Evolutionary conservation across 2,113 vertebrate genomes (phyloP).

Genomic region (Zosterops japonicus): DNA sequence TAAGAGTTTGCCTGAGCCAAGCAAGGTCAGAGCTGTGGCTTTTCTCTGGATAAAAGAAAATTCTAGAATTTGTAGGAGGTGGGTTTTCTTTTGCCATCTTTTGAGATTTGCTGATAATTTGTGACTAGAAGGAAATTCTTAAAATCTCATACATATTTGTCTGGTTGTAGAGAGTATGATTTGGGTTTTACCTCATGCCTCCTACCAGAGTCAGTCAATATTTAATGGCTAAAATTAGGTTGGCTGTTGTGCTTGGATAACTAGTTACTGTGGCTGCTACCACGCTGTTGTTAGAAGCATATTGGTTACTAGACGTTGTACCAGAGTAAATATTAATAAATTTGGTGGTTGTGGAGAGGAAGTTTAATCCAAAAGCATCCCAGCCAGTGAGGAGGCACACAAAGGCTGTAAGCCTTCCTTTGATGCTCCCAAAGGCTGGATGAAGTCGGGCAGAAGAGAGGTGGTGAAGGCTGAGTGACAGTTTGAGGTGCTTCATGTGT

Average conservation of each 20-base stretch:
- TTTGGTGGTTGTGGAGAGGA: conserved; percentile 29
- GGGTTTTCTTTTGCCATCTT: not conserved
- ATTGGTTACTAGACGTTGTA: conserved; percentile 20
- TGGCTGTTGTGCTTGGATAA: not conserved
- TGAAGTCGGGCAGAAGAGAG: not conserved
- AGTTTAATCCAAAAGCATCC: conserved; percentile 17
- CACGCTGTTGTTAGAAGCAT: conserved; percentile 44
- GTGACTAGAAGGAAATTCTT: conserved; percentile 34
- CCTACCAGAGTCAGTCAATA: conserved; percentile 33
- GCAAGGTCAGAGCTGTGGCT: conserved; percentile 30
- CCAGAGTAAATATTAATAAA: conserved; percentile 46
- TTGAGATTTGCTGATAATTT: conserved; percentile 15
- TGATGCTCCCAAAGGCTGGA: not conserved
- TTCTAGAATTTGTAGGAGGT: not conserved
- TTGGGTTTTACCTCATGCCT: conserved; percentile 22
- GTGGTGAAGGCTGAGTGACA: not conserved
- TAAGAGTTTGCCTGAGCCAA: not conserved
- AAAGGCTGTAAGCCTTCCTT: not conserved
- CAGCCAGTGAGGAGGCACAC: not conserved
- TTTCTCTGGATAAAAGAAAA: not conserved
- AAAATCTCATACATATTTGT: conserved; percentile 17
- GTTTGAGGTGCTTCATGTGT: conserved; percentile 10
- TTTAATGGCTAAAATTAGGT: conserved; percentile 29
- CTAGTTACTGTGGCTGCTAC: conserved; percentile 7
- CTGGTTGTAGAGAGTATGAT: not conserved